Conservation (phyloP, 2,113 vertebrate species). For the Colossoma macropomum region DNA sequence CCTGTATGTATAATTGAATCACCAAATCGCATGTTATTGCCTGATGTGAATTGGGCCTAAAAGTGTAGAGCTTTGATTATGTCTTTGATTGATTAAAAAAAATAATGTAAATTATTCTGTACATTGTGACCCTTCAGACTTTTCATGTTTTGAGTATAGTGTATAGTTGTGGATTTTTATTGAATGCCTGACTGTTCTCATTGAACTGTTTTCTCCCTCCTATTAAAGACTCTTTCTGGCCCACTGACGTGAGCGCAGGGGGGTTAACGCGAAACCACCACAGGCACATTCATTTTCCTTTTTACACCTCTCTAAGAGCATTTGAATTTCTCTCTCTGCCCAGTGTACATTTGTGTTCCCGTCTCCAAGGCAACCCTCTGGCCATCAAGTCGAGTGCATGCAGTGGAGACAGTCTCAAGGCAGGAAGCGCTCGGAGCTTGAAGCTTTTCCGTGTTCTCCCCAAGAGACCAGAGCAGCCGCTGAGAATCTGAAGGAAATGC, state of each 20-base stretch:
- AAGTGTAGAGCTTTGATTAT: too few species aligned
- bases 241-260: constrained; percentile 2
- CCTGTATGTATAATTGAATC: too few species aligned
- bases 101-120: too few species aligned
- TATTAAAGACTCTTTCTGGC: not conserved
- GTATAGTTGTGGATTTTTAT: not conserved
- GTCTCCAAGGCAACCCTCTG: constrained; percentile 58
- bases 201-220: not conserved
- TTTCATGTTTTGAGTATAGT: not conserved
- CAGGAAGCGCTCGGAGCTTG: constrained; percentile 22
- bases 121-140: too few species aligned
- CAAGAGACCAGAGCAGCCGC: not conserved
- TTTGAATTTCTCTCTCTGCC: constrained; percentile 37
- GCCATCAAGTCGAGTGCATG: constrained; percentile 40
- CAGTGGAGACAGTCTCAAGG: constrained; percentile 38
- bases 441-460: not conserved
- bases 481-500: not conserved
- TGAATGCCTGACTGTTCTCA: not conserved
- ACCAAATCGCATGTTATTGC: too few species aligned
- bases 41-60: too few species aligned
- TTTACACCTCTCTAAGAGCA: constrained; percentile 35
- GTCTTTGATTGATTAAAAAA: too few species aligned
- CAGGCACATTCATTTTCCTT: constrained; percentile 12
- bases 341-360: constrained; percentile 35
- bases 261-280: not conserved